A percentile compares a stretch with the other conserved stretches of the same genome.
phyloP scores from a whole-genome alignment of 2,888 invertebrate genomes.

The Sicus ferrugineus region DNA sequence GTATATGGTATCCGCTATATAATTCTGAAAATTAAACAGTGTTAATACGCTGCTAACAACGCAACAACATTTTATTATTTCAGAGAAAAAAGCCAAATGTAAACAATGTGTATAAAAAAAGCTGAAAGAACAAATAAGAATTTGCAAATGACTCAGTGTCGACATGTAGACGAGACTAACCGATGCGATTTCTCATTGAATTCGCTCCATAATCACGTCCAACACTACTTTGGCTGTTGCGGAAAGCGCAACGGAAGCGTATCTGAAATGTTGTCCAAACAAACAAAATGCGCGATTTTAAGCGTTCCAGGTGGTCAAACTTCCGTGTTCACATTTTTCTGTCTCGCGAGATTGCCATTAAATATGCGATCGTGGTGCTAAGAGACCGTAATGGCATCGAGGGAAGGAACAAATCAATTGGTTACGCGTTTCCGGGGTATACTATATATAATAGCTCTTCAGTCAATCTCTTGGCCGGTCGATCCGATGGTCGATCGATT shows the following conservation, averaged over 20 bases:
- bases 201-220: not conserved
- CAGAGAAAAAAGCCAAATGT: not conserved
- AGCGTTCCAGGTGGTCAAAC: not conserved
- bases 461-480: no score
- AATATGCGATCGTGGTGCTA: not conserved
- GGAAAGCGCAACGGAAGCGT: slow-evolving; percentile 10
- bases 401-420: no score
- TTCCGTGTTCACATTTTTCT: not conserved
- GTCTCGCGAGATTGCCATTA: not conserved
- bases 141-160: not conserved
- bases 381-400: slow-evolving; percentile 13
- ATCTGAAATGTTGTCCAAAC: not conserved
- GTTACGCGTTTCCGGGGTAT: no score
- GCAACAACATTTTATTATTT: not conserved
- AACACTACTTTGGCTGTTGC: not conserved
- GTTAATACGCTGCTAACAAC: no score
- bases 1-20: no score
- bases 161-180: not conserved
- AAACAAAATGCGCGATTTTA: not conserved
- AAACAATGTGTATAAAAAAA: slow-evolving; percentile 6
- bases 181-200: not conserved
- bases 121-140: not conserved
- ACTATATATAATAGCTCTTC: no score
- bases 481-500: not conserved
- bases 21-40: no score